Base-by-base conservation (phyloP, 2,888 invertebrate species). In the Orthosia gothica region DNA sequence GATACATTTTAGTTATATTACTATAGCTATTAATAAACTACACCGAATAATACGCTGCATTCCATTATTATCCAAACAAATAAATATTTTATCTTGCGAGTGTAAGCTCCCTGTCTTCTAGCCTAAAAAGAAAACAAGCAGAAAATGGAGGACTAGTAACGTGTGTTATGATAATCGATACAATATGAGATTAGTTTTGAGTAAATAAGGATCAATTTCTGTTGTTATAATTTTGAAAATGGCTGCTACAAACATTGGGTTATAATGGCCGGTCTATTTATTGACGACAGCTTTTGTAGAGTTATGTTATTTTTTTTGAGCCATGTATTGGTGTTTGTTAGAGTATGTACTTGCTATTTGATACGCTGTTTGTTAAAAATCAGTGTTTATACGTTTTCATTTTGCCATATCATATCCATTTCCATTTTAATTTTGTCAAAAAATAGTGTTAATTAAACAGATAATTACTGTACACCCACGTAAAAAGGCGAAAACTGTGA, bases 101-200 rank as follows among this genome's bases (percentile, higher is more conserved):
- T 26, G 52, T 66, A 16, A 40, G 58, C 15, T 67, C 20, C 26
- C 26, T 26, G 26, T 26, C 26, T 26, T 3, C 26, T 26, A 26
- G 26, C 26, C 26, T 26, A 84, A 64, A 70, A 85, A 82, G 89
- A 89, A 90, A 90, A 88, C 85, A 85, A 84, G 86, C 87, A 82
- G 89, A 88, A 91, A 89, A 91, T 86, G 74, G 76, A 58, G 54
- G 70, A 76, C 87, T 85, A 88, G 90, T 89, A 91, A 89, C 83
- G 82, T 68, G 64, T 67, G 71, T 77, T 82, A 82, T 88, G 89
- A 90, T n/a, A n/a, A n/a, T 89, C 89, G 82, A 91, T 85, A 84
- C 65, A 87, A 88, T 87, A 82, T 89, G 84, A 74, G 80, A 81
- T 85, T 81, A 90, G 79, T 82, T 64, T 52, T 64, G 59, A 70